Conservation (phyloP, 2,888 invertebrate species). For the Odontomyia ornata region DNA sequence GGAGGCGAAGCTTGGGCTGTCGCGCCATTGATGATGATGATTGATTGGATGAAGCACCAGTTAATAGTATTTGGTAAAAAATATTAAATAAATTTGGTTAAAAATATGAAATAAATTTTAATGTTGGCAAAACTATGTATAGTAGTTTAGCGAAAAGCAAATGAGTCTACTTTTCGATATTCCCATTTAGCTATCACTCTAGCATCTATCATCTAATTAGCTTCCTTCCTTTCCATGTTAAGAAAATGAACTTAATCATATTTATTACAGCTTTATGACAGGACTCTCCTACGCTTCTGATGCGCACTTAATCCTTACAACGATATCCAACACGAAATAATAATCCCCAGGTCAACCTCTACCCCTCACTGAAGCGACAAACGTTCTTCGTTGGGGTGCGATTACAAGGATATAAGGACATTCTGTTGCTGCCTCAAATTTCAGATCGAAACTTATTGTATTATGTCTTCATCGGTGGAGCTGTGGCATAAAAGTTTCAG, state of each 20-base stretch:
- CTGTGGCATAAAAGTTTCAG: not conserved
- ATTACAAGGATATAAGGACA: not conserved
- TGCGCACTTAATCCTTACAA: not conserved
- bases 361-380: not conserved
- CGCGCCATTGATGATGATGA: too few species aligned
- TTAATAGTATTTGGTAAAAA: too few species aligned
- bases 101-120: too few species aligned
- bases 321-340: too few species aligned
- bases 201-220: not conserved
- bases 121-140: too few species aligned
- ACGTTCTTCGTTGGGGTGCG: not conserved
- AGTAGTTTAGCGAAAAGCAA: too few species aligned
- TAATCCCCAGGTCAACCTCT: too few species aligned
- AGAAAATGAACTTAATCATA: slow-evolving; percentile 5
- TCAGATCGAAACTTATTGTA: not conserved
- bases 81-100: too few species aligned
- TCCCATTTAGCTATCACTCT: too few species aligned
- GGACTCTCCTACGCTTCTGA: not conserved
- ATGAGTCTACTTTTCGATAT: too few species aligned
- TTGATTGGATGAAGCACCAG: too few species aligned
- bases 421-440: slow-evolving; percentile 6
- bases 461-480: not conserved
- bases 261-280: not conserved
- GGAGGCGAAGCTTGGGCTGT: too few species aligned
- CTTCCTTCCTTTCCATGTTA: not conserved